Base-by-base conservation (phyloP, 2,888 invertebrate species). In the Cheilosia urbana region DNA sequence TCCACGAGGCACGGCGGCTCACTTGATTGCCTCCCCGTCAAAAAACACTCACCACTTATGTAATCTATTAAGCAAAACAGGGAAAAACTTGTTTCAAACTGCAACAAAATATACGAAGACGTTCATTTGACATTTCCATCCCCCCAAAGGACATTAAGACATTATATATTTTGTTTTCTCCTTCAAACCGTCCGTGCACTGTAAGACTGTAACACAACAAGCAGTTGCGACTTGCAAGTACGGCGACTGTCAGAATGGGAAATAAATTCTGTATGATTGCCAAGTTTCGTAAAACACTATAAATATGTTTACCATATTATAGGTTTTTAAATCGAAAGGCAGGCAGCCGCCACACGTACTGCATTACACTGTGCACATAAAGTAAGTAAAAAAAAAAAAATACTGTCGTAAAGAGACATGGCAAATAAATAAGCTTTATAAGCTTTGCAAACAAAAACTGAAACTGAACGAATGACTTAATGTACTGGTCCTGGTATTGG, bases 211-310 rank as follows among this genome's bases (percentile, higher is more conserved):
- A 37, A 11, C 2, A 37, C 34, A 37, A 13, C 17, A 17, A 45
- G 9, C 17, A n/a, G 45, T 30, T 30, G 30, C 30, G 30, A n/a
- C 17, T 30, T 30, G 30, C 30, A 9, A 30, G 9, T 17, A 47
- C 3, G 45, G n/a, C 17, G 45, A n/a, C 51, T 51, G 24, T 24
- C 24, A 51, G 17, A 11, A 40, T 37, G 51, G n/a, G 37, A 40
- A 37, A 21, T 37, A 51, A 51, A 51, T 65, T 51, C 24, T 51
- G 65, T 65, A n/a, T 37, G 21, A 37, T 11, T 65, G 65, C 65
- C 49, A 65, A 65, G 65, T 65, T 65, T 51, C 7, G 45, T 49
- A 13, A 49, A 47, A 49, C 37, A 37, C 63, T 49, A 3, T 21
- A 51, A 51, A 51, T 34, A 15, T 51, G 24, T 51, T 24, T 51